These are phyloP conservation scores for Hucho hucho DNA, from an alignment of 2,113 vertebrate genomes.

Conservation along the genomic window DNA sequence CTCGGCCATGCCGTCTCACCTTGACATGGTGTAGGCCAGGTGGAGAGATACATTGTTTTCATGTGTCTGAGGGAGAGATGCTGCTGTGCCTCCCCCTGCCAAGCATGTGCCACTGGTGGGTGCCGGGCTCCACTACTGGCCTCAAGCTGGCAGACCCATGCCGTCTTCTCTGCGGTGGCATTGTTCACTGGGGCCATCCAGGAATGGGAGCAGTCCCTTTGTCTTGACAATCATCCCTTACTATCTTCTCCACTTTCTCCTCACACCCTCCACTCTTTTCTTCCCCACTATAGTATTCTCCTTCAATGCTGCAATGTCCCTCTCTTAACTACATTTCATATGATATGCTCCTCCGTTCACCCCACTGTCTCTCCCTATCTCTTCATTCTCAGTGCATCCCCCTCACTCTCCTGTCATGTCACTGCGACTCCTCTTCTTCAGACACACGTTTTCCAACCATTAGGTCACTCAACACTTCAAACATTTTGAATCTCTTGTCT, in stretches of 20 bases:
- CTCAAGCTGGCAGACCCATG: conserved; percentile 57
- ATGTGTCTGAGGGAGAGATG: conserved; percentile 64
- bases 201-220: not conserved
- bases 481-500: conserved; percentile 52
- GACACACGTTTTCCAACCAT: conserved; percentile 56
- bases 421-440: conserved; percentile 38
- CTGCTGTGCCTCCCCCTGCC: conserved; percentile 50
- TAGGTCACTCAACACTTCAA: conserved; percentile 67
- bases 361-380: conserved; percentile 47
- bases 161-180: conserved; percentile 67
- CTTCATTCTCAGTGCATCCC: conserved; percentile 43
- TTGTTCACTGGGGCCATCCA: conserved; percentile 51
- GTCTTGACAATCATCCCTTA: not conserved
- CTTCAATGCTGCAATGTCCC: conserved; percentile 29
- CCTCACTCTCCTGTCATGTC: conserved; percentile 31
- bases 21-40: conserved; percentile 77
- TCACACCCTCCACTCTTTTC: conserved; percentile 45
- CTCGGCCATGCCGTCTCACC: conserved; percentile 79
- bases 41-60: conserved; percentile 69
- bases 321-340: conserved; percentile 23
- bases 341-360: conserved; percentile 31
- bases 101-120: conserved; percentile 42
- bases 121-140: conserved; percentile 59
- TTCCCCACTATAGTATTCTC: not conserved
- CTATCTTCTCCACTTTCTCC: not conserved